These are phyloP conservation scores for Odocoileus virginianus DNA, from an alignment of 2,113 vertebrate genomes.

Conservation along the genomic window DNA sequence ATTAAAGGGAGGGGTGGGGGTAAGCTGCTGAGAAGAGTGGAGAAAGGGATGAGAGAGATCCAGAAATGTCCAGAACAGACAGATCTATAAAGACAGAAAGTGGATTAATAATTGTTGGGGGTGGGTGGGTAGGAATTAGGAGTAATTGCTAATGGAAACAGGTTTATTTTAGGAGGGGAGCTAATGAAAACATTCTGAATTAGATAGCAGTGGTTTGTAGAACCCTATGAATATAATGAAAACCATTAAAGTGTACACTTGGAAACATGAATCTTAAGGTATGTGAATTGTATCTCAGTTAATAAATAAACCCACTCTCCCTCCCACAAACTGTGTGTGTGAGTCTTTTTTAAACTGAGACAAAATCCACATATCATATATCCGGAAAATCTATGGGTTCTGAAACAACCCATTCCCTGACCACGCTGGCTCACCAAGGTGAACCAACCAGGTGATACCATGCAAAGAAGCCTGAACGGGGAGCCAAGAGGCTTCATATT, in stretches of 20 bases:
- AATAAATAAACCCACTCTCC: background rate
- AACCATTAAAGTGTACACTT: background rate
- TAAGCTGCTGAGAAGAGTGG: background rate
- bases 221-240: background rate
- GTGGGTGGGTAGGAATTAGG: background rate
- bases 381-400: background rate
- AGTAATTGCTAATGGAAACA: background rate
- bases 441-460: fast-evolving
- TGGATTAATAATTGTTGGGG: background rate
- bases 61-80: background rate
- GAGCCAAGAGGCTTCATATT: background rate
- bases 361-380: background rate
- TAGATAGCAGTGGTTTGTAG: background rate
- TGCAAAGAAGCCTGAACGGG: background rate
- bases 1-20: background rate
- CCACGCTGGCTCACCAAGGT: background rate
- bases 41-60: background rate
- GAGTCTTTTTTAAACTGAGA: background rate
- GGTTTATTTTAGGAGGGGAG: background rate
- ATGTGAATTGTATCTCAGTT: background rate
- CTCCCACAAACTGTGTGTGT: background rate
- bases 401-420: background rate
- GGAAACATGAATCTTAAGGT: background rate
- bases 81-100: background rate
- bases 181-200: background rate